Conservation (phyloP, 2,888 invertebrate species). For the Herminia tarsipennalis region DNA sequence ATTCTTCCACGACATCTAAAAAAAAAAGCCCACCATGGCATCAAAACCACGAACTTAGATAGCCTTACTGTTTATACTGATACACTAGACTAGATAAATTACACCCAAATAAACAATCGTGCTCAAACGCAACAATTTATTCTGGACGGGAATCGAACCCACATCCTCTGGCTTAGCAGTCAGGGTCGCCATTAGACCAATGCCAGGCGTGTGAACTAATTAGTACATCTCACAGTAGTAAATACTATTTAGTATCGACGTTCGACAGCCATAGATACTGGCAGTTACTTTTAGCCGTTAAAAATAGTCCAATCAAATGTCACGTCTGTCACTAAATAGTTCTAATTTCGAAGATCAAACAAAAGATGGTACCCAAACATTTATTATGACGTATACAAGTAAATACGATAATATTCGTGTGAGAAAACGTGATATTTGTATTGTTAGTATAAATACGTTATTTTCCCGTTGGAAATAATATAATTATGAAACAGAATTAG, state of each 20-base stretch:
- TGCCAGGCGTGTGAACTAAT: background rate
- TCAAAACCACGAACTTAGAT: too few species aligned
- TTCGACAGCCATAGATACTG: conserved; percentile 40
- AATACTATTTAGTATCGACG: conserved; percentile 37
- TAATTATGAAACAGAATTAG: conserved; percentile 70
- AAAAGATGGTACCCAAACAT: conserved; percentile 64
- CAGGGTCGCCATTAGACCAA: background rate
- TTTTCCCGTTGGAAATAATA: conserved; percentile 43
- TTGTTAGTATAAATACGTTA: conserved; percentile 36
- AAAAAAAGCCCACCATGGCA: too few species aligned
- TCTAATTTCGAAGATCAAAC: conserved; percentile 76
- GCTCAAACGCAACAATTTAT: too few species aligned
- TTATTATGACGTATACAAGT: conserved; percentile 70
- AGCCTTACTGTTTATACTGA: too few species aligned
- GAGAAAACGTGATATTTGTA: conserved; percentile 43
- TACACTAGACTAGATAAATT: too few species aligned
- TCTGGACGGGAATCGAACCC: background rate
- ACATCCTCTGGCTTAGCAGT: too few species aligned
- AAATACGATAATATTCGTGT: conserved; percentile 55
- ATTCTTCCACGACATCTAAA: too few species aligned
- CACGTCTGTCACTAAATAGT: conserved; percentile 66
- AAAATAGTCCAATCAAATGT: conserved; percentile 72
- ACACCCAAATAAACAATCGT: too few species aligned
- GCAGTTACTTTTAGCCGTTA: conserved; percentile 51
- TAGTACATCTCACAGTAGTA: too few species aligned